A percentile compares a stretch with the other conserved stretches of the same genome.
phyloP scores from a whole-genome alignment of 1,140 invertebrate genomes.

The Diorhabda sublineata region DNA sequence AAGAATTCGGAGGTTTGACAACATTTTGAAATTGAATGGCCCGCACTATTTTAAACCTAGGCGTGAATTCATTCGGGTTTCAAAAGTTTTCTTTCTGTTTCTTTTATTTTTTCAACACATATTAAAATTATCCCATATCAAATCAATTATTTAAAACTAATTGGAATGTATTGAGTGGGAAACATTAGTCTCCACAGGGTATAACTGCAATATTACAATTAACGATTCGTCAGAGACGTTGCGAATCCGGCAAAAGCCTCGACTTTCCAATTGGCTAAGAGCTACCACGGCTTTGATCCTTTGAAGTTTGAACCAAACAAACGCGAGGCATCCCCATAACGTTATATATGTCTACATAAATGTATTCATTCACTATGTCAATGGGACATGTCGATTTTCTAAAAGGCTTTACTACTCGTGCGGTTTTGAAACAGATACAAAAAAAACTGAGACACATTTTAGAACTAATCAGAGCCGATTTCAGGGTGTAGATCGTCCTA shows the following conservation, averaged over 20 bases:
- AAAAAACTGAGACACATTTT: not conserved
- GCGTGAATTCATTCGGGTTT: too few species aligned
- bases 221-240: slow-evolving; percentile 2
- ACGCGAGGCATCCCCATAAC: not conserved
- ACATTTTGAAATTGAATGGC: too few species aligned
- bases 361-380: slow-evolving; percentile 1
- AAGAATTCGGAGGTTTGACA: too few species aligned
- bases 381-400: not conserved
- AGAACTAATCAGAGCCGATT: too few species aligned
- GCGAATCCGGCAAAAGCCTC: not conserved
- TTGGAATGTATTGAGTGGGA: not conserved
- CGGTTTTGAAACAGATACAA: not conserved
- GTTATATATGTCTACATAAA: not conserved
- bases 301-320: not conserved
- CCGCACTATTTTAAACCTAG: too few species aligned
- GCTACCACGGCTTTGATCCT: not conserved
- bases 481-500: too few species aligned
- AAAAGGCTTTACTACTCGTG: not conserved
- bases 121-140: too few species aligned
- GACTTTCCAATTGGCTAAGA: slow-evolving; percentile 2
- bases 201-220: not conserved
- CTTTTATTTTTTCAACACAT: too few species aligned
- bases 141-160: not conserved
- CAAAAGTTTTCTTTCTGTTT: too few species aligned
- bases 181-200: not conserved